Percentiles rank a stretch among this genome's conserved stretches.
Conservation (phyloP, 2,113 vertebrate species). For the Telmatochromis bifrenatus region DNA sequence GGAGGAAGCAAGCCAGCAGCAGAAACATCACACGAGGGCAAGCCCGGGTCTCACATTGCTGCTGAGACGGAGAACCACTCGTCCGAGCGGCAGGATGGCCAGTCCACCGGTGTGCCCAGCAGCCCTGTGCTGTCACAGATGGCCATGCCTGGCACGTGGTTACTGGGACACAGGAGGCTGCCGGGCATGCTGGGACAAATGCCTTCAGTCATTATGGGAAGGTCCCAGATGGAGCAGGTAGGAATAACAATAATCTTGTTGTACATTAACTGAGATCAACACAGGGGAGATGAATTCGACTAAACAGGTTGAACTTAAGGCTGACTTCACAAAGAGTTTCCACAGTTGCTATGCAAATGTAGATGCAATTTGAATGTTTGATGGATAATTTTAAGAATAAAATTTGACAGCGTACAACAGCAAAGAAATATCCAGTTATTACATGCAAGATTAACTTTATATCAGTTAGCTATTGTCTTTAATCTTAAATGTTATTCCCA, state of each 20-base stretch:
- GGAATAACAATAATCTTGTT: not conserved
- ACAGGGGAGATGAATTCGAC: not conserved
- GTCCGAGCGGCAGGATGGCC: conserved; percentile 54
- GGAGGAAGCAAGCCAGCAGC: conserved; percentile 71
- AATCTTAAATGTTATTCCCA: not conserved
- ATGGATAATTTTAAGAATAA: not conserved
- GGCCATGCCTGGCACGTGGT: conserved; percentile 64
- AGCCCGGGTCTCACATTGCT: conserved; percentile 28
- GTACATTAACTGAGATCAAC: not conserved
- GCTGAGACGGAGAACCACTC: conserved; percentile 20
- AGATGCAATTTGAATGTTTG: not conserved
- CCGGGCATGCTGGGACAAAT: conserved; percentile 76
- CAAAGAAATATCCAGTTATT: not conserved
- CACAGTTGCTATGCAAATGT: not conserved
- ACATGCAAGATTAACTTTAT: not conserved
- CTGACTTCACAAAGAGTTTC: not conserved
- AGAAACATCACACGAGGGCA: conserved; percentile 72
- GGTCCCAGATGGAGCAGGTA: conserved; percentile 82
- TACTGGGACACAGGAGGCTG: conserved; percentile 79
- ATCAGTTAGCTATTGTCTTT: not conserved
- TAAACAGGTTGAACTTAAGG: not conserved
- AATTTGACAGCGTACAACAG: not conserved
- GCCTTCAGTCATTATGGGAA: conserved; percentile 79
- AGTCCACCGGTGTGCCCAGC: conserved; percentile 59
- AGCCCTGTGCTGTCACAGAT: conserved; percentile 75